Percentiles rank a stretch among this genome's conserved stretches.
Conservation (phyloP, 2,797 vertebrate genomes). For the Phalanger gymnotis region DNA sequence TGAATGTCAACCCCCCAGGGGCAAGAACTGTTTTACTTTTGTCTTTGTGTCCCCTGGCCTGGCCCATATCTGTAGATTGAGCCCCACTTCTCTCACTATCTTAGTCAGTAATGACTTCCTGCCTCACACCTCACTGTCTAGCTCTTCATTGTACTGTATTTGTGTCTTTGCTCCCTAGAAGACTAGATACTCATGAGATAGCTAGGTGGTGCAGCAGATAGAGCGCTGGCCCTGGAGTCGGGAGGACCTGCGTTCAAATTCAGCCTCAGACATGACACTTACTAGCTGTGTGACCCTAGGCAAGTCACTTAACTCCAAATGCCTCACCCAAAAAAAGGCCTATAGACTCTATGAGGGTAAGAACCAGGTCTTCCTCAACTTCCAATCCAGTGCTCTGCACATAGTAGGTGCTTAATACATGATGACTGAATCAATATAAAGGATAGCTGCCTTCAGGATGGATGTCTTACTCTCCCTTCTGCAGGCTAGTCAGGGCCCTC, state of each 20-base stretch:
- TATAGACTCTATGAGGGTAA: neutral
- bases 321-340: no score
- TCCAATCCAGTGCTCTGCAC: neutral
- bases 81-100: neutral
- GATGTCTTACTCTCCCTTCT: neutral
- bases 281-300: no score
- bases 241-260: no score
- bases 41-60: neutral
- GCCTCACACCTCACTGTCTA: neutral
- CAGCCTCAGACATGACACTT: no score
- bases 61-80: neutral
- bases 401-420: neutral
- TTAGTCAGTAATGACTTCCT: neutral
- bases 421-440: neutral
- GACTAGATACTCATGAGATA: neutral
- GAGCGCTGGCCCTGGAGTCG: no score
- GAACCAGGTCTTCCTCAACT: neutral
- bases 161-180: neutral
- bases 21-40: neutral
- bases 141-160: neutral
- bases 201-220: no score
- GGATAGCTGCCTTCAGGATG: neutral
- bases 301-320: no score
- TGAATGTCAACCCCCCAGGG: neutral
- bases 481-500: neutral